Base-by-base conservation (phyloP, 2,113 vertebrate species). In the Platichthys stellatus region DNA sequence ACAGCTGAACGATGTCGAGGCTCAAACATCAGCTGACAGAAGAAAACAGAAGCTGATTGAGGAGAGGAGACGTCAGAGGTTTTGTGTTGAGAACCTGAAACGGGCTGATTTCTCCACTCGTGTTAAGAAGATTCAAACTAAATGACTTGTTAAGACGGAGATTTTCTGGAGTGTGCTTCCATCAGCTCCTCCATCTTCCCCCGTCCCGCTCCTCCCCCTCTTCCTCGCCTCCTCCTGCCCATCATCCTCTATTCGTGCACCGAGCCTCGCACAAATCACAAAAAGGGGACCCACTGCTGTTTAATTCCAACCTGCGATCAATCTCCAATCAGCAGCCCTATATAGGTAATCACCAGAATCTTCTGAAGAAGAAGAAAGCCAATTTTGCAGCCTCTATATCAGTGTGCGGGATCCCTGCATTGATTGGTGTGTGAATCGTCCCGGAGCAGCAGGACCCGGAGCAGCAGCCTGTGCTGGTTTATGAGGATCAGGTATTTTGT, bases 251-350 rank as follows among this genome's bases (percentile, higher is more conserved):
- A 62, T 81, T 81, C 57, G 80, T 23, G 70, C 80, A 69, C 66
- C 23, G 31, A 85, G 80, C 21, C 24, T 76, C 12, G 43, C 71
- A 64, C 88, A 86, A 86, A 85, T 88, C 85, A 78, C 70, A 80
- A 40, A 81, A 78, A 63, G 61, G 70, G 53, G 79, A 72, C 62
- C 72, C 40, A 74, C 78, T 26, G 57, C 87, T 84, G 80, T 82
- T 87, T 90, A 91, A 91, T 91, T 91, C 65, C 84, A 83, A 23
- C 59, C 72, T 28, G 38, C 85, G 86, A 91, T 92, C 92, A 93
- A 93, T 93, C 88, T 88, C 89, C 85, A 93, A 93, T 93, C 92
- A 92, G 76, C 82, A 78, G 67, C 54, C 12, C 80, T 21, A 75
- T 86, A 78, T 49, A 86, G 80, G 86, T 90, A 91, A 92, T 90